These are phyloP conservation scores for Cyclargus thomasi DNA, from an alignment of 1,140 invertebrate genomes.

Conservation along the genomic window DNA sequence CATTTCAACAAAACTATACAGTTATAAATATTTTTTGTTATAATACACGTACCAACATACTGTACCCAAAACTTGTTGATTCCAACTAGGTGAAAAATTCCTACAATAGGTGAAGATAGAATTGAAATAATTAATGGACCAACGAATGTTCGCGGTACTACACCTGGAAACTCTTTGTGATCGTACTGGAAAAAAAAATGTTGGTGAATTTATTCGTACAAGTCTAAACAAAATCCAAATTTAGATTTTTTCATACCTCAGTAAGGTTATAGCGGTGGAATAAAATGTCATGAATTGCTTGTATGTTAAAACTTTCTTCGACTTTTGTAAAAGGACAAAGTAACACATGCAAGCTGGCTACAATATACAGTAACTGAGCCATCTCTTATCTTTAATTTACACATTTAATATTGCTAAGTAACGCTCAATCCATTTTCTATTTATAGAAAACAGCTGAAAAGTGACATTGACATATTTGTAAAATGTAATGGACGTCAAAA, in stretches of 20 bases:
- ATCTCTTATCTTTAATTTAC: constrained; percentile 44
- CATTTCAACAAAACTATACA: too few relatives aligned
- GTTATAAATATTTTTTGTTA: too few relatives aligned
- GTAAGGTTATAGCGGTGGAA: constrained; percentile 90
- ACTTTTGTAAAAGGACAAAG: constrained; percentile 98
- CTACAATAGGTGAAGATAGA: constrained; percentile 85
- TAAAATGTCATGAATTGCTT: constrained; percentile 98
- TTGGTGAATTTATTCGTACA: constrained; percentile 40
- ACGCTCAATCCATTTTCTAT: constrained; percentile 14
- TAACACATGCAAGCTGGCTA: constrained; percentile 86
- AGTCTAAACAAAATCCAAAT: constrained; percentile 55
- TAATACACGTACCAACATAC: constrained; percentile 86
- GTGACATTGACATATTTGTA: not conserved
- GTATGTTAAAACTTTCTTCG: constrained; percentile 99
- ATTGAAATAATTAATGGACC: constrained; percentile 91
- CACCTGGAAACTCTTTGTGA: constrained; percentile 98
- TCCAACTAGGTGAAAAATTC: constrained; percentile 80
- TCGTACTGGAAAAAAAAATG: constrained; percentile 90
- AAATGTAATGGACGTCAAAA: not conserved
- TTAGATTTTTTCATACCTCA: constrained; percentile 80
- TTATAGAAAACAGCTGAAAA: constrained; percentile 18
- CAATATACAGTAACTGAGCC: constrained; percentile 70
- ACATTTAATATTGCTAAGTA: constrained; percentile 22
- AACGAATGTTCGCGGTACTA: constrained; percentile 97
- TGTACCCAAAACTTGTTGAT: constrained; percentile 92